These are phyloP conservation scores for Erythrocercus mccallii DNA, from an alignment of 2,113 vertebrate species.

Conservation along the genomic window DNA sequence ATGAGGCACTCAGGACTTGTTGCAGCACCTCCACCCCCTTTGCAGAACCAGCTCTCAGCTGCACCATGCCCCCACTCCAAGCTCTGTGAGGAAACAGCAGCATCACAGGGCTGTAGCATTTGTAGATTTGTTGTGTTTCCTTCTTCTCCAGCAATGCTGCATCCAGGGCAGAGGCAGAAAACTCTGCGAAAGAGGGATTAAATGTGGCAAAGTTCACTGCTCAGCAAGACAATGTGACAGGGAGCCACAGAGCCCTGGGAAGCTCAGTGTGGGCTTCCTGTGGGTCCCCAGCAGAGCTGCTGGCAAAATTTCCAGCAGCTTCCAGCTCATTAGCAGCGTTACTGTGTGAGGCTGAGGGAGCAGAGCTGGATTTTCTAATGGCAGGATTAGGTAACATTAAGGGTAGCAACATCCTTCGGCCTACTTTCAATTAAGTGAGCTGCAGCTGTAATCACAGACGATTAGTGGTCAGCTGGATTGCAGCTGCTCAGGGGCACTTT, in stretches of 20 bases:
- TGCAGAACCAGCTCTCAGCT: not conserved
- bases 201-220: not conserved
- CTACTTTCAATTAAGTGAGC: constrained; percentile 36
- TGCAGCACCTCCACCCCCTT: not conserved
- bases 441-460: constrained; percentile 38
- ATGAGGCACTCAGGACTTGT: not conserved
- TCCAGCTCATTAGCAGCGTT: not conserved
- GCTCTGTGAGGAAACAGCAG: not conserved
- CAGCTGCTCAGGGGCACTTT: not conserved
- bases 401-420: not conserved
- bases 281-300: not conserved
- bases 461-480: constrained; percentile 45
- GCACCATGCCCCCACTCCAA: not conserved
- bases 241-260: not conserved
- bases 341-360: not conserved
- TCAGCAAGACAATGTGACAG: not conserved
- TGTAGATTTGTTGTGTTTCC: not conserved
- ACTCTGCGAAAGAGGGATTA: not conserved
- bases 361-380: constrained; percentile 22
- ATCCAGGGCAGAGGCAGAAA: not conserved
- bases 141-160: not conserved
- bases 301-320: not conserved
- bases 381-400: constrained; percentile 31
- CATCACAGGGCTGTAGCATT: not conserved
- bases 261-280: not conserved